A percentile compares a stretch with the other conserved stretches of the same genome.
Evolutionary conservation across 2,113 vertebrate genomes (phyloP).

Genomic region (Xiphophorus maculatus): DNA sequence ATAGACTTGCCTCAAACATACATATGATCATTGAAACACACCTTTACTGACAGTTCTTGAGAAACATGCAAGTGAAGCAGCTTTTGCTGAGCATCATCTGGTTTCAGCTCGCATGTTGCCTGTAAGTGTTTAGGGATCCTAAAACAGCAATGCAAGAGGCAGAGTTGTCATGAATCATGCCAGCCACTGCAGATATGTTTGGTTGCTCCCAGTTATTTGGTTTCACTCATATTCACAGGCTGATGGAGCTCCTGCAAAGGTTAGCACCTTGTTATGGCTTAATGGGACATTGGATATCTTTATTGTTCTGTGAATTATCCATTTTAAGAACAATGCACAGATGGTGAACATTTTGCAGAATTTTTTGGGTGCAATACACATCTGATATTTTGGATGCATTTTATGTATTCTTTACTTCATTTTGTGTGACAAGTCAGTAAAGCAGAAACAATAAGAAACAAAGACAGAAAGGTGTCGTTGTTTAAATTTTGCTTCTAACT

Average conservation of each 20-base stretch:
- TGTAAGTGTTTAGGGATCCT: constrained; percentile 59
- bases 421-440: neutral
- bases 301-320: constrained; percentile 34
- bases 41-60: constrained; percentile 2
- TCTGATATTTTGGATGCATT: too few species aligned
- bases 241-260: constrained; percentile 58
- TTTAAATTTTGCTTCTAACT: too few species aligned
- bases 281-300: constrained; percentile 36
- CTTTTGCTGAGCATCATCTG: constrained; percentile 56
- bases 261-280: constrained; percentile 70
- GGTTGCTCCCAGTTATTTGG: constrained; percentile 60
- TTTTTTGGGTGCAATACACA: too few species aligned
- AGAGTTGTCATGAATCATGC: constrained; percentile 71
- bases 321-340: too few species aligned
- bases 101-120: constrained; percentile 62
- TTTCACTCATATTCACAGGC: constrained; percentile 69
- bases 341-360: too few species aligned
- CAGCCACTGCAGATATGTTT: constrained; percentile 73
- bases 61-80: constrained; percentile 40
- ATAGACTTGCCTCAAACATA: neutral
- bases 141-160: constrained; percentile 72
- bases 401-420: neutral
- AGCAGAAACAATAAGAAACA: too few species aligned
- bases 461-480: too few species aligned
- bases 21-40: too few species aligned